phyloP scores from a whole-genome alignment of 2,888 invertebrate genomes.

The Eucera pruinosa region DNA sequence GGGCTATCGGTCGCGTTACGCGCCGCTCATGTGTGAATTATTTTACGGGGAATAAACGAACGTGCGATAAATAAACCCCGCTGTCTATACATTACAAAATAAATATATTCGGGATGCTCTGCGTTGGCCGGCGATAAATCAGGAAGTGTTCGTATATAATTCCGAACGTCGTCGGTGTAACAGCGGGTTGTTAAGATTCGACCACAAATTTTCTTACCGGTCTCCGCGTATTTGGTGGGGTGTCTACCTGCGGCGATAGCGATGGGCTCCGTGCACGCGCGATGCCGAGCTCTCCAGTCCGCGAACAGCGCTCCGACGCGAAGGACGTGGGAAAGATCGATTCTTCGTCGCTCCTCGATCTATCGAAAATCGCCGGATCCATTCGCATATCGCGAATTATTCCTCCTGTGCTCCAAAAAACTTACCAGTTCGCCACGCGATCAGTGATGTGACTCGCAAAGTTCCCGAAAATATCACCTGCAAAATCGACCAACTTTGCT shows the following conservation, averaged over 20 bases:
- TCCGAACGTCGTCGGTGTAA: slow-evolving; percentile 46
- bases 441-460: too few relatives aligned
- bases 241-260: slow-evolving; percentile 77
- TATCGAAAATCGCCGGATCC: neutral
- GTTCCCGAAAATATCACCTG: too few relatives aligned
- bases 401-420: too few relatives aligned
- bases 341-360: slow-evolving; percentile 58
- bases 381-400: neutral
- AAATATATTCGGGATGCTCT: slow-evolving; percentile 33
- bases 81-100: slow-evolving; percentile 57
- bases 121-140: slow-evolving; percentile 43
- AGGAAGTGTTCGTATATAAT: slow-evolving; percentile 47
- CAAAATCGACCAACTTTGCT: too few relatives aligned
- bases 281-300: slow-evolving; percentile 78
- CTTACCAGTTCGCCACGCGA: too few relatives aligned
- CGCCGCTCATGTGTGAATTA: slow-evolving; percentile 50
- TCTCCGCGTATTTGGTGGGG: slow-evolving; percentile 74
- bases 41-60: slow-evolving; percentile 29
- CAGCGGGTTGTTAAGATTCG: slow-evolving; percentile 67
- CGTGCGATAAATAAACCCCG: slow-evolving; percentile 40
- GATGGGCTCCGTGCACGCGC: slow-evolving; percentile 75
- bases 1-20: slow-evolving; percentile 8
- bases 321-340: slow-evolving; percentile 77
- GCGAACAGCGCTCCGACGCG: slow-evolving; percentile 81
- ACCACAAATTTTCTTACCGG: slow-evolving; percentile 68